Conservation (phyloP, 2,113 vertebrate genomes). For the Pitta sordida region DNA sequence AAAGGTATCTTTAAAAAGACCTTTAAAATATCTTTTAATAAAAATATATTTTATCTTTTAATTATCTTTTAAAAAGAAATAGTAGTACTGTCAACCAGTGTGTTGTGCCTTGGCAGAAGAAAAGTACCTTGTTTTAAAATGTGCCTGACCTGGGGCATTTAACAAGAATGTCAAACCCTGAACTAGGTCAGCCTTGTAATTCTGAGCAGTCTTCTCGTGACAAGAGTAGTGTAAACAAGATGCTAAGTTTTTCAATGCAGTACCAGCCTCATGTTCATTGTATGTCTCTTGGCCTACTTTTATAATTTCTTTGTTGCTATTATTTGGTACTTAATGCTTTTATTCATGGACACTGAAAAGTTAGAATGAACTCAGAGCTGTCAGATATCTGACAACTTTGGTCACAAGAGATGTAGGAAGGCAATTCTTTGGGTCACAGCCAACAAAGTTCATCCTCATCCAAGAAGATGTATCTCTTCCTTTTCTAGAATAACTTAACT, state of each 20-base stretch:
- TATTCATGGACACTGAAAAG: not conserved
- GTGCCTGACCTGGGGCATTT: not conserved
- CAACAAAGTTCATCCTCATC: not conserved
- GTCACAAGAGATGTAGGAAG: not conserved
- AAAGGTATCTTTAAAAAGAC: too few relatives aligned
- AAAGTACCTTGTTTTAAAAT: not conserved
- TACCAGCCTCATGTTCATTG: not conserved
- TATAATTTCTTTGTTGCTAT: not conserved
- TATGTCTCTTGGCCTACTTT: not conserved
- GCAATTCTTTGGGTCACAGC: not conserved
- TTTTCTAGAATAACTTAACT: not conserved
- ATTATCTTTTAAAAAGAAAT: not conserved
- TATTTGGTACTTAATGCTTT: not conserved
- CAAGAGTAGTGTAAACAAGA: not conserved
- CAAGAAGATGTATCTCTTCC: not conserved
- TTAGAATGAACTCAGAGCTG: not conserved
- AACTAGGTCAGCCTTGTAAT: constrained; percentile 34
- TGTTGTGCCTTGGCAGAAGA: not conserved
- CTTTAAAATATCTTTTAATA: too few relatives aligned
- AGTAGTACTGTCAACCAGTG: not conserved
- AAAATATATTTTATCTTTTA: too few relatives aligned
- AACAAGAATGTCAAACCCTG: not conserved
- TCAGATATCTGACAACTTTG: not conserved
- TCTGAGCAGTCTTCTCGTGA: not conserved
- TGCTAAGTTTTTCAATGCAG: not conserved